Base-by-base conservation (phyloP, 2,888 invertebrate genomes). In the Pogonocherus hispidulus region DNA sequence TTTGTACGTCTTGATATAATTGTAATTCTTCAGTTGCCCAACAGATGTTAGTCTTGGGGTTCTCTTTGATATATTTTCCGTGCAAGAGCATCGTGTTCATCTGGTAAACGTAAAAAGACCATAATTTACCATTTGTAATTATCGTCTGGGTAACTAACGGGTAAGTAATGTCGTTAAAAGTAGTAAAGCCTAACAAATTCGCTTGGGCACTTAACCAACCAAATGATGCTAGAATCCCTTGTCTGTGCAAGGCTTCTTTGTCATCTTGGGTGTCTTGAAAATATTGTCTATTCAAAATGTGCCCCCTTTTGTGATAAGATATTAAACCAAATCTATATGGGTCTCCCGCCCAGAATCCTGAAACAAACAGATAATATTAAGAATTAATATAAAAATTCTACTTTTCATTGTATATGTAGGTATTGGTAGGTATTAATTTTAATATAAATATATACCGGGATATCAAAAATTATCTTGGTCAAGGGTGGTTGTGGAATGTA, bases 101-200 rank as follows among this genome's bases (percentile, higher is more conserved):
- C 84, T 99, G 99, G 83, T 98, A 99, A 11, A 92, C 89, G 81
- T 93, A 94, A 74, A 98, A 93, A 0, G 94, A 93, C 91, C 95
- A 97, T 2, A 89, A 82, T 74, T 93, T 90, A 0, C 99, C 98
- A 86, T 99, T 93, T 0, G 97, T 95, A 41, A 98, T 88, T 11
- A 97, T 87, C 14, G 94, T 92, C 88, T 99, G 98, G 2, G 95
- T 93, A 0, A 92, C 91, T 64, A 98, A 84, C 0, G 99, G 99
- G 83, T 97, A 97, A 0, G 95, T 96, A 16, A 98, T 78, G 75
- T 99, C 98, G 77, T 94, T 94, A 82, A 90, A 95, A 14, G 95
- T 94, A 35, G 94, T 95, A 84, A 98, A 99, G 19, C 99, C 96
- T 84, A 93, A 91, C 83, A 92, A 92, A 82, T 90, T 91, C 1